Percentiles rank a stretch among this genome's conserved stretches.
phyloP scores from a whole-genome alignment of 2,113 vertebrate species.

The Misgurnus mizolepis region DNA sequence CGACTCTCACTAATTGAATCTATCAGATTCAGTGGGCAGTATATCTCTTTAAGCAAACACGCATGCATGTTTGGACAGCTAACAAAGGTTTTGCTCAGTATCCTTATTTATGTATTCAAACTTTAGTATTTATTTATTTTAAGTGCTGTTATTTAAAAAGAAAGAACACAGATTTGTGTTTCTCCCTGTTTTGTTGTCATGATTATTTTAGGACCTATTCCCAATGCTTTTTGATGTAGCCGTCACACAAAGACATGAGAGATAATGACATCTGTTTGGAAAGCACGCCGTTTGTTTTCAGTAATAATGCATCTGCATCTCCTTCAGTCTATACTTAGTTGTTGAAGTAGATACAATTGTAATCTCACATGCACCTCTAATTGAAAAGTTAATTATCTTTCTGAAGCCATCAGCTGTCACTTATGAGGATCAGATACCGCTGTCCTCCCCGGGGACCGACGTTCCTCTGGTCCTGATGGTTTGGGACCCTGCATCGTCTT shows the following conservation, averaged over 20 bases:
- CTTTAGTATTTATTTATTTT: not conserved
- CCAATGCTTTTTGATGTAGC: constrained; percentile 2
- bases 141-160: not conserved
- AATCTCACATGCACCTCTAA: constrained; percentile 86
- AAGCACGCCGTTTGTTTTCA: constrained; percentile 36
- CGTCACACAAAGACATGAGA: constrained; percentile 25
- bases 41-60: constrained; percentile 46
- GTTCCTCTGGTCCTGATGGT: constrained; percentile 86
- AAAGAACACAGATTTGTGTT: not conserved
- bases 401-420: constrained; percentile 96
- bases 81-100: constrained; percentile 9
- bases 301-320: constrained; percentile 36
- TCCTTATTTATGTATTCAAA: too few relatives aligned
- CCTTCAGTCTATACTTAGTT: constrained; percentile 54
- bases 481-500: constrained; percentile 85
- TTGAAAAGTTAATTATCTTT: constrained; percentile 99
- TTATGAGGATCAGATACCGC: constrained; percentile 86
- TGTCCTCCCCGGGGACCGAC: constrained; percentile 79
- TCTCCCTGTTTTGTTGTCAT: not conserved
- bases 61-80: constrained; percentile 33
- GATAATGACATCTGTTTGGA: constrained; percentile 36
- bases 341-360: constrained; percentile 74
- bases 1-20: constrained; percentile 65
- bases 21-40: constrained; percentile 57
- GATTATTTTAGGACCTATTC: constrained; percentile 23